Percentiles rank a stretch among this genome's conserved stretches.
phyloP scores from a whole-genome alignment of 2,888 invertebrate species.

The Zygothrica quintamaculata region DNA sequence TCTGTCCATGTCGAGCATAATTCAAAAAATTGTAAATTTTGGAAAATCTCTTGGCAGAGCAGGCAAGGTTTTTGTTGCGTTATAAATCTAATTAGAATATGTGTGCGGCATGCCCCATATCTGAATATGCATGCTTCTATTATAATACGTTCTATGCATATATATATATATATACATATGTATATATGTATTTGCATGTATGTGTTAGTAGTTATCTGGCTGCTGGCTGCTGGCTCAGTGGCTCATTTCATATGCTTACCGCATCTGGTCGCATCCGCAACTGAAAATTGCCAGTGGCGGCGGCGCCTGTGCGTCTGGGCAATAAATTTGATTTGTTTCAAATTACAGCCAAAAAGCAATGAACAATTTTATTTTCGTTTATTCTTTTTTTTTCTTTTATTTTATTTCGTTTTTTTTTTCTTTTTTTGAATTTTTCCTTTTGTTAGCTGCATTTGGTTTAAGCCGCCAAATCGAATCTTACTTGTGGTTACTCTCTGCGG shows the following conservation, averaged over 20 bases:
- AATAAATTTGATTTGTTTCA: conserved; percentile 81
- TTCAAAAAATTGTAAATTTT: conserved; percentile 66
- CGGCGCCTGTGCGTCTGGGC: conserved; percentile 77
- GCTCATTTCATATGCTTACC: conserved; percentile 76
- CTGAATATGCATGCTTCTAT: conserved; percentile 41
- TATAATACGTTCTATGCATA: too few relatives aligned
- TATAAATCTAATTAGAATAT: conserved; percentile 78
- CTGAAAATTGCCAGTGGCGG: conserved; percentile 75
- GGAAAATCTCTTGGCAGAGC: conserved; percentile 55
- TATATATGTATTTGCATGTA: not conserved
- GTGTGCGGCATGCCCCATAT: conserved; percentile 53
- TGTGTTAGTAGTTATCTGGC: conserved; percentile 8
- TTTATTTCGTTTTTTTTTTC: conserved; percentile 6
- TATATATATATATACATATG: not conserved
- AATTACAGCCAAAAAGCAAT: conserved; percentile 77
- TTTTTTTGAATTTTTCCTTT: conserved; percentile 4
- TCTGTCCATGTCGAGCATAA: conserved; percentile 63
- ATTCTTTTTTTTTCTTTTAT: conserved; percentile 14
- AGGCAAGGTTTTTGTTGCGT: conserved; percentile 59
- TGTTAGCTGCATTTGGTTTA: conserved; percentile 67
- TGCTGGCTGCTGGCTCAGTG: conserved; percentile 1
- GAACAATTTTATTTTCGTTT: conserved; percentile 64
- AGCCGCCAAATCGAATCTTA: conserved; percentile 77
- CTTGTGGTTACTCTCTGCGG: conserved; percentile 78
- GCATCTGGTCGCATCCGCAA: conserved; percentile 74